phyloP scores from a whole-genome alignment of 2,888 invertebrate genomes.

The Alviniconcha strummeri region DNA sequence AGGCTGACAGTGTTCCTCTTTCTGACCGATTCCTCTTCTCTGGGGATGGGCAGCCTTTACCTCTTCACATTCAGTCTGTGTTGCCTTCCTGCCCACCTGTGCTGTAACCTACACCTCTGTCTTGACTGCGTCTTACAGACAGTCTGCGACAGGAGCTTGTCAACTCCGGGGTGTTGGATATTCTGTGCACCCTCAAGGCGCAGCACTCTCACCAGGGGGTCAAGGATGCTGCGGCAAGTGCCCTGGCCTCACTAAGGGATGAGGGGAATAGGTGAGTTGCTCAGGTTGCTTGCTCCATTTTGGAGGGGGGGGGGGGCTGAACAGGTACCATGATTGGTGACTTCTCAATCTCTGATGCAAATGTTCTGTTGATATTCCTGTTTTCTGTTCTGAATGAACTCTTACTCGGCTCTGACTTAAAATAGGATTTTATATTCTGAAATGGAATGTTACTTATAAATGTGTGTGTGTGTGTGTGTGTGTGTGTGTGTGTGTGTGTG shows the following conservation, averaged over 20 bases:
- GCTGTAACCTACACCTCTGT: background rate
- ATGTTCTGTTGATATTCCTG: background rate
- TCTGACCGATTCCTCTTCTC: background rate
- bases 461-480: background rate
- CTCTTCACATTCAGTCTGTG: background rate
- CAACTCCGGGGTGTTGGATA: slow-evolving; percentile 56
- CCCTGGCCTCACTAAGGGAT: slow-evolving; percentile 55
- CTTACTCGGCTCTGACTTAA: too few relatives aligned
- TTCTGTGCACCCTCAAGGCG: slow-evolving; percentile 48
- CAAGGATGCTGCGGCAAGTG: slow-evolving; percentile 52
- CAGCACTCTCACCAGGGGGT: slow-evolving; percentile 60
- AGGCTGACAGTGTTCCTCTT: background rate
- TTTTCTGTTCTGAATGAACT: background rate
- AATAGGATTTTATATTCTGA: too few relatives aligned
- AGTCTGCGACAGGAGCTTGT: slow-evolving; percentile 59
- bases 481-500: background rate
- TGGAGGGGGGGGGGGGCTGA: background rate
- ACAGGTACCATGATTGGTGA: background rate
- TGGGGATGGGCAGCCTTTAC: background rate
- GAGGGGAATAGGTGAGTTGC: slow-evolving; percentile 49
- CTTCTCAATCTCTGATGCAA: background rate
- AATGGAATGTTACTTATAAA: too few relatives aligned
- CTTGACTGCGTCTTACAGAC: slow-evolving; percentile 44
- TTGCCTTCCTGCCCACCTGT: background rate
- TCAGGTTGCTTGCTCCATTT: slow-evolving; percentile 30